These are phyloP conservation scores for Andinoacara biseriatus DNA, from an alignment of 2,113 vertebrate genomes.

Conservation along the genomic window DNA sequence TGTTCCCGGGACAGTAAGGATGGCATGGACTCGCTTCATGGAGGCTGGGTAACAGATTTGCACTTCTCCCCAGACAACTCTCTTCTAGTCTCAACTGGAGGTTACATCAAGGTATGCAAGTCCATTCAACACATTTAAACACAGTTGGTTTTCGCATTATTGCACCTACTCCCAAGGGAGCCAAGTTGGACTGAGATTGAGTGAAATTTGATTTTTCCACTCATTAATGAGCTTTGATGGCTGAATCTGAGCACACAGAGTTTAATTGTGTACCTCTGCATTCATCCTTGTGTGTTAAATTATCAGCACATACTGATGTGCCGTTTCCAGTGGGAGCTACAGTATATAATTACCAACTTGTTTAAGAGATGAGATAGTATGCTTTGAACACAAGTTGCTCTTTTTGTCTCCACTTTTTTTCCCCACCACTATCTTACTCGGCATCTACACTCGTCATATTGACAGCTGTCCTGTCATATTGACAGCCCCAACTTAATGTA, in stretches of 20 bases:
- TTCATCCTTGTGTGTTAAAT: neutral
- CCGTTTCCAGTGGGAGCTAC: neutral
- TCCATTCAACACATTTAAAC: neutral
- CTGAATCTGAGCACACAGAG: too few relatives aligned
- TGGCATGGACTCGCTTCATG: slow-evolving; percentile 86
- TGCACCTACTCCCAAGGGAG: neutral
- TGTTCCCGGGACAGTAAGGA: slow-evolving; percentile 84
- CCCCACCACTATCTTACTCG: too few relatives aligned
- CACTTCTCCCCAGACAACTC: slow-evolving; percentile 89
- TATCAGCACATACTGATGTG: neutral
- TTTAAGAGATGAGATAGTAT: neutral
- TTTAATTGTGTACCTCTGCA: neutral
- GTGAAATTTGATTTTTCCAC: too few relatives aligned
- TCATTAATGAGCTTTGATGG: too few relatives aligned
- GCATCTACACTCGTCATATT: too few relatives aligned
- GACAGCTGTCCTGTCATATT: too few relatives aligned
- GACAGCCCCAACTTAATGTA: too few relatives aligned
- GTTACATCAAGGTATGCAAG: slow-evolving; percentile 87
- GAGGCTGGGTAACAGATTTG: slow-evolving; percentile 94
- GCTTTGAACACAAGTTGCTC: neutral
- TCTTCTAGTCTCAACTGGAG: slow-evolving; percentile 90
- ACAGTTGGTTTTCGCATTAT: neutral
- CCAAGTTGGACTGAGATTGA: too few relatives aligned
- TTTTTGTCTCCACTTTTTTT: neutral
- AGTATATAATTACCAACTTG: neutral